Conservation (phyloP, 1,140 invertebrate genomes). For the Dendrolimus punctatus region DNA sequence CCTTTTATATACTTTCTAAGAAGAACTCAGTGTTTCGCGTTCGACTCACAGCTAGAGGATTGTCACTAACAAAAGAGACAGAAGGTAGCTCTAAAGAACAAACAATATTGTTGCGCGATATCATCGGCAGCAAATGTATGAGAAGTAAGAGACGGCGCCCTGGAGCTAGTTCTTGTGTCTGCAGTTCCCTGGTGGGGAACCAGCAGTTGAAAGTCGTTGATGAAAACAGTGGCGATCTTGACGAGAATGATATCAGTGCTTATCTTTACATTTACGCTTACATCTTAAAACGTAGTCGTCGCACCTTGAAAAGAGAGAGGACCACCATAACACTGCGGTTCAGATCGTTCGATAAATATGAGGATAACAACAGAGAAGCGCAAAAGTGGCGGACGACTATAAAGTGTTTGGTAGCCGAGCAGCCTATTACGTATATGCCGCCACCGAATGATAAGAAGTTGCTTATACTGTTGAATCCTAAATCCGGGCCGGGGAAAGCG, state of each 20-base stretch:
- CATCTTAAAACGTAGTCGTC: constrained; percentile 82
- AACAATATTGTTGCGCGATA: constrained; percentile 80
- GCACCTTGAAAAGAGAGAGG: constrained; percentile 78
- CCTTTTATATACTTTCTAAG: constrained; percentile 87
- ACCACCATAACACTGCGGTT: constrained; percentile 87
- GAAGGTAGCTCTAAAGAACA: constrained; percentile 82
- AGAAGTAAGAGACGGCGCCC: constrained; percentile 78
- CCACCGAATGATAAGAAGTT: constrained; percentile 77
- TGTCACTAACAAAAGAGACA: constrained; percentile 82
- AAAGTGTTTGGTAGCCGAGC: constrained; percentile 76
- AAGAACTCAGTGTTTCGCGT: constrained; percentile 86
- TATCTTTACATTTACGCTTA: constrained; percentile 92
- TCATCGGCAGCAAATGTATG: constrained; percentile 86
- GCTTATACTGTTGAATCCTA: constrained; percentile 93
- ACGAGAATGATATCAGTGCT: constrained; percentile 83
- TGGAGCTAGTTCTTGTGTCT: constrained; percentile 75
- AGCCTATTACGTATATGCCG: constrained; percentile 69
- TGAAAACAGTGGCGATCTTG: constrained; percentile 73
- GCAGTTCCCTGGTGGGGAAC: constrained; percentile 74
- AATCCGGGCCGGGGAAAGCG: constrained; percentile 90
- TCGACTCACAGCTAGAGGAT: constrained; percentile 79
- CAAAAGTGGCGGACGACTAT: constrained; percentile 87
- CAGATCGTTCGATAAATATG: constrained; percentile 84
- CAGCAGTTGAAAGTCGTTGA: constrained; percentile 76
- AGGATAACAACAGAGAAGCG: constrained; percentile 88